Percentiles rank a stretch among this genome's conserved stretches.
Conservation (phyloP, 2,888 invertebrate genomes). For the Acanthosepion esculentum region DNA sequence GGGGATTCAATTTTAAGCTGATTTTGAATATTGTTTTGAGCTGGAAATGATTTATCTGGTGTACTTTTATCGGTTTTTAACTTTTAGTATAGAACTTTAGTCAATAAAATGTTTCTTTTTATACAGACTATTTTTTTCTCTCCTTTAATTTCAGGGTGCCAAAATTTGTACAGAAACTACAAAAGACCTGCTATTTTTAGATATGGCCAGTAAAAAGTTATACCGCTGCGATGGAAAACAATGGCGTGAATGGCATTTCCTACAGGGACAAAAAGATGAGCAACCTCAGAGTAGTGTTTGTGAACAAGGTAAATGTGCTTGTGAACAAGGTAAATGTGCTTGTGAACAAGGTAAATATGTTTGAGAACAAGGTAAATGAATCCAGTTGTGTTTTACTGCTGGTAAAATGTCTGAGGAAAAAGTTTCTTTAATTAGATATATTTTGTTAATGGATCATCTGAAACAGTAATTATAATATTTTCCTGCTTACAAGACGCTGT, state of each 20-base stretch:
- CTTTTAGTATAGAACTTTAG: too few relatives aligned
- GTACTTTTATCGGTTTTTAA: too few relatives aligned
- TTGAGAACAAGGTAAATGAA: neutral
- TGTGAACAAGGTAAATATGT: neutral
- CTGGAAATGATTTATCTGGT: too few relatives aligned
- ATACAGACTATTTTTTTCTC: neutral
- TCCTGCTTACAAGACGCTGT: too few relatives aligned
- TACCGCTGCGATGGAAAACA: constrained; percentile 70
- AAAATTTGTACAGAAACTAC: constrained; percentile 68
- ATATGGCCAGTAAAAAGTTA: constrained; percentile 67
- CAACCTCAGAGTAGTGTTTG: constrained; percentile 59
- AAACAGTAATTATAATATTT: too few relatives aligned
- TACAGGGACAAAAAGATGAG: constrained; percentile 57
- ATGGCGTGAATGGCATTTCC: constrained; percentile 66
- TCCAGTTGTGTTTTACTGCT: too few relatives aligned
- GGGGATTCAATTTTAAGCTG: too few relatives aligned
- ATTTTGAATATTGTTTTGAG: too few relatives aligned
- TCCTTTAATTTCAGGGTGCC: constrained; percentile 56
- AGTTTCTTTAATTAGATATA: too few relatives aligned
- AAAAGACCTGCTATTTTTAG: constrained; percentile 70
- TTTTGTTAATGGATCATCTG: too few relatives aligned
- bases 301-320: constrained; percentile 58
- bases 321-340: neutral
- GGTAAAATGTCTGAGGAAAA: too few relatives aligned
- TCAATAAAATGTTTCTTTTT: neutral